Evolutionary conservation across 1,140 invertebrate species (phyloP).

Genomic region (Pogonognathellus flavescens): DNA sequence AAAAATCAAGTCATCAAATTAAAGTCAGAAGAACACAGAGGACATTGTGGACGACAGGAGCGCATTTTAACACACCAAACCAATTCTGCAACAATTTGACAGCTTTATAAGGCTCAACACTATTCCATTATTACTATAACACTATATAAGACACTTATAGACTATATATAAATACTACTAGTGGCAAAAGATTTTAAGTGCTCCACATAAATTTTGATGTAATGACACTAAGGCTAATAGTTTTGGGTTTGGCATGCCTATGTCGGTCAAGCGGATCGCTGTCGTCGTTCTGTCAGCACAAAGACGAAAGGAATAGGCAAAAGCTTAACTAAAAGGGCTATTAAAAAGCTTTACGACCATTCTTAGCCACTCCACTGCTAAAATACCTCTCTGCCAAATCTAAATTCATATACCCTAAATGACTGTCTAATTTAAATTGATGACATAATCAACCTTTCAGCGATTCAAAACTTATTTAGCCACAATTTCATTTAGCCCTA

Average conservation of each 20-base stretch:
- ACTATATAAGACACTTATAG: no score
- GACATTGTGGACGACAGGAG: no score
- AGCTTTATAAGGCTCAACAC: no score
- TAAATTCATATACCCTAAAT: not conserved
- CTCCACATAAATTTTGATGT: not conserved
- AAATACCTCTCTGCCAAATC: not conserved
- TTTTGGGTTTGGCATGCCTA: slow-evolving; percentile 25
- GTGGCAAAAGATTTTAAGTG: not conserved
- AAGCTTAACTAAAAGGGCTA: slow-evolving; percentile 17
- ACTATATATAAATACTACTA: no score
- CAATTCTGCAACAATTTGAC: no score
- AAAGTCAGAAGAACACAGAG: no score
- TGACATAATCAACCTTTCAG: not conserved
- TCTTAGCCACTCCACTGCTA: no score
- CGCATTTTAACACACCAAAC: no score
- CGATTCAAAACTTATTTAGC: not conserved
- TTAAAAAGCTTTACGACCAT: slow-evolving; percentile 1
- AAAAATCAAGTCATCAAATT: no score
- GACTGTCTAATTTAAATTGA: not conserved
- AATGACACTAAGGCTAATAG: slow-evolving; percentile 33
- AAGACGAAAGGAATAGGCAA: not conserved
- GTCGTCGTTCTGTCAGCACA: slow-evolving; percentile 1
- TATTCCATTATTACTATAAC: no score
- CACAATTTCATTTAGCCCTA: no score
- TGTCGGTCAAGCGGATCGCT: slow-evolving; percentile 16